A percentile compares a stretch with the other conserved stretches of the same genome.
Conservation (phyloP, 2,888 invertebrate species). For the Platynereis dumerilii region DNA sequence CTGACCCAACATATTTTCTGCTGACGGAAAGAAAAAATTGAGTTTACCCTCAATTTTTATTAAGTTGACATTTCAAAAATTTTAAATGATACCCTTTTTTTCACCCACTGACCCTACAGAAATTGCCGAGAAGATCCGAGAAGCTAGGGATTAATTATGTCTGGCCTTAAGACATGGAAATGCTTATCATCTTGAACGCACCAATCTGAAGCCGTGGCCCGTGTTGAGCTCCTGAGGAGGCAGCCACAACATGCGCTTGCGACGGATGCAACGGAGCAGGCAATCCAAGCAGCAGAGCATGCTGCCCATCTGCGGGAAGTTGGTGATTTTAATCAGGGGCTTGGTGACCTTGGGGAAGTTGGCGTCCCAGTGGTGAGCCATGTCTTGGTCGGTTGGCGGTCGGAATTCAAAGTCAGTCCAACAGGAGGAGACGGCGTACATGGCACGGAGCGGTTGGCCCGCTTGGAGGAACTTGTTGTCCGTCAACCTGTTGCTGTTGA, state of each 20-base stretch:
- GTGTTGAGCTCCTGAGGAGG: constrained; percentile 59
- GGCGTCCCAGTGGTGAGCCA: constrained; percentile 54
- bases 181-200: constrained; percentile 37
- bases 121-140: no score
- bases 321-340: constrained; percentile 49
- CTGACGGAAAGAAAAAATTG: no score
- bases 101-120: no score
- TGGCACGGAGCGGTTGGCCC: constrained; percentile 42
- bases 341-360: constrained; percentile 53
- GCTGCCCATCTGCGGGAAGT: constrained; percentile 46
- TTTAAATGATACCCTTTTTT: no score
- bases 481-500: constrained; percentile 45
- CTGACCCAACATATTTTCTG: no score
- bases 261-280: constrained; percentile 47
- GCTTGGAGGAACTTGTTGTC: constrained; percentile 45
- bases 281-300: constrained; percentile 53
- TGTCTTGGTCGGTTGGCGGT: constrained; percentile 55
- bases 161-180: no score
- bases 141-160: no score
- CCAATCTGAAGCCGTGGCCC: constrained; percentile 60
- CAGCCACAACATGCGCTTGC: constrained; percentile 54
- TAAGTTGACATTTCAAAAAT: no score
- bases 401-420: constrained; percentile 61
- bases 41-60: no score
- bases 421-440: constrained; percentile 51